Evolutionary conservation across 2,888 invertebrate genomes (phyloP), one percentile per base, ranked within the genome.

Genomic region (Tiliacea aurago): DNA sequence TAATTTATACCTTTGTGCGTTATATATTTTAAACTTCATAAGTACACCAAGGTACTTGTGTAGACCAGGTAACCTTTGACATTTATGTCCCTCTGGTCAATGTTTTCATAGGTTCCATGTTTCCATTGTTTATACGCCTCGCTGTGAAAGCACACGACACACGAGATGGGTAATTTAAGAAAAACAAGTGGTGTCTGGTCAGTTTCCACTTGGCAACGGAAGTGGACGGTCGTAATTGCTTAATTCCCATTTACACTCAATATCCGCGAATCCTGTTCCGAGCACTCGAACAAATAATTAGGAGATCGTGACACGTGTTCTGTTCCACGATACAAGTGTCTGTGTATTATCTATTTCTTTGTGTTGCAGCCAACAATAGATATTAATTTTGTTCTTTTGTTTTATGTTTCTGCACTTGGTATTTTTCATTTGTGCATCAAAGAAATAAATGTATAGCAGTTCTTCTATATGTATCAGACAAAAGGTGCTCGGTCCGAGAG

Each of bases 191-290:
- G 56, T 68, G 49, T 49, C 66, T 58, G 73, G 73, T 78, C 70
- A 83, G 73, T 79, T 73, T 70, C 74, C 74, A 70, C 80, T 72
- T 59, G 55, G 53, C 65, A 69, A 33, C 68, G 58, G 65, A 59
- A 82, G 80, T 75, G 71, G 76, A 28, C 56, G 61, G 43, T 37
- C 43, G 47, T 84, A 84, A 84, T 84, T 82, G 56, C 76, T 73
- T 76, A 69, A 82, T 75, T 80, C 80, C 43, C 68, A 84, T 84
- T 80, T 71, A 74, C 83, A 83, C 84, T 77, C 64, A 73, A 83
- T 84, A 84, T 76, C 68, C 41, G 58, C 15, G 69, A 55, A 66
- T 53, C 47, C 66, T 69, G 71, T 56, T 63, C 51, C 66, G 28
- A 64, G 65, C 65, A 67, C 70, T 78, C 45, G 65, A 58, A 70